phyloP scores from a whole-genome alignment of 2,888 invertebrate genomes.

The Agriotes lineatus region DNA sequence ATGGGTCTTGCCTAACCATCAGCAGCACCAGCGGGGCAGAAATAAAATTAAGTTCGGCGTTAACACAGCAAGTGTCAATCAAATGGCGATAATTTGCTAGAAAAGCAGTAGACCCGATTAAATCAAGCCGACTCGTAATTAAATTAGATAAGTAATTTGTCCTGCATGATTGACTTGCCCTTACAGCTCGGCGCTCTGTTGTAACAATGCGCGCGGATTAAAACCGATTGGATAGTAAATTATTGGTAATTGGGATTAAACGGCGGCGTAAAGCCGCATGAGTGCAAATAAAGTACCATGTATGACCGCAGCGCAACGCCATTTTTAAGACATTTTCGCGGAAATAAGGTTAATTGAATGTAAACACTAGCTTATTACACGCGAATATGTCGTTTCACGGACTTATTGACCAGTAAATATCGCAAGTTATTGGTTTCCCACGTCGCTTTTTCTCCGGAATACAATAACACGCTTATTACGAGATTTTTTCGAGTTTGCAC shows the following conservation, averaged over 20 bases:
- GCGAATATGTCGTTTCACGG: constrained; percentile 25
- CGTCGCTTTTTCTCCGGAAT: constrained; percentile 16
- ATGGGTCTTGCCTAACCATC: background rate
- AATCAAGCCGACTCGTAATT: constrained; percentile 33
- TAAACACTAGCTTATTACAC: constrained; percentile 24
- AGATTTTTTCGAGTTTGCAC: background rate
- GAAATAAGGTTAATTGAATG: constrained; percentile 37
- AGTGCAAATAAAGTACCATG: constrained; percentile 6
- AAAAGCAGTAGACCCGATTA: constrained; percentile 34
- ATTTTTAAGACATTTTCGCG: constrained; percentile 8
- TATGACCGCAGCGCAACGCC: constrained; percentile 14
- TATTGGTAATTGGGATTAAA: constrained; percentile 37
- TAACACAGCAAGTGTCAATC: constrained; percentile 28
- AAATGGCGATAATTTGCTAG: constrained; percentile 28
- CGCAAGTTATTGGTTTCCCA: constrained; percentile 29
- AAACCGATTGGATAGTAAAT: constrained; percentile 19
- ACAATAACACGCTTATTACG: constrained; percentile 21
- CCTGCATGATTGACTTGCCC: constrained; percentile 45
- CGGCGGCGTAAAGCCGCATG: constrained; percentile 10
- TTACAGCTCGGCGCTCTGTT: constrained; percentile 20
- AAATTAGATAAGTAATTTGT: constrained; percentile 41
- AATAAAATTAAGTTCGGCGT: background rate
- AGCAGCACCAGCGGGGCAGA: background rate
- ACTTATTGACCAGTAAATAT: constrained; percentile 27
- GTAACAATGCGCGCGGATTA: constrained; percentile 23